Conservation (phyloP, 2,888 invertebrate species). For the Nomada ruficornis region DNA sequence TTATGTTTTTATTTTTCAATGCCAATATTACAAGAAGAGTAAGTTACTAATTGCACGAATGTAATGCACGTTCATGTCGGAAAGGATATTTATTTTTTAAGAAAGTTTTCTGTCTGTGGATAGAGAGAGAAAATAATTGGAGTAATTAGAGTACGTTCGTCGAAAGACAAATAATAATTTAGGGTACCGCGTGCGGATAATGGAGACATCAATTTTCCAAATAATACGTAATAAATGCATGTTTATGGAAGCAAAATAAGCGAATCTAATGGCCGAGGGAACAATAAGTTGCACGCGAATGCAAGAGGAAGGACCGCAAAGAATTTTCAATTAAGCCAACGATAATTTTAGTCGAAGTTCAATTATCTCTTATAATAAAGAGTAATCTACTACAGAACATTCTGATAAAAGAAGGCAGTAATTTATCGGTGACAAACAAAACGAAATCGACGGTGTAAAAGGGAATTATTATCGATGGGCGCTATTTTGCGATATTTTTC, state of each 20-base stretch:
- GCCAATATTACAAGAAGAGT: too few species aligned
- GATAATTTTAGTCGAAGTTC: not conserved
- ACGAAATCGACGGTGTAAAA: conserved; percentile 9
- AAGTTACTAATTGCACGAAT: not conserved
- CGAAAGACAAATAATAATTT: conserved; percentile 33
- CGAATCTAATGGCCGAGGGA: conserved; percentile 39
- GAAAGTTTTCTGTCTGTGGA: not conserved
- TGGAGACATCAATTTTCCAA: conserved; percentile 41
- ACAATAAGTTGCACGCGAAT: conserved; percentile 50
- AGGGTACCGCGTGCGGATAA: conserved; percentile 50
- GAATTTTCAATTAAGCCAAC: conserved; percentile 17
- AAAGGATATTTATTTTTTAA: not conserved
- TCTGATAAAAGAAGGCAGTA: not conserved
- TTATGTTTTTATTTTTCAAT: too few species aligned
- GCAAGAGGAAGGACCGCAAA: conserved; percentile 24
- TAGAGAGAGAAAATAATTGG: not conserved
- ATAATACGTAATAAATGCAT: conserved; percentile 38
- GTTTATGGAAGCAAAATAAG: conserved; percentile 34
- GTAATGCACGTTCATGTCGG: not conserved
- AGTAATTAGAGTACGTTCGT: conserved; percentile 12
- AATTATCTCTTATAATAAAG: not conserved
- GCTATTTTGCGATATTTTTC: conserved; percentile 14
- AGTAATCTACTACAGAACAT: not conserved
- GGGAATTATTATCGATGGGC: conserved; percentile 19
- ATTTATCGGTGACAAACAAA: conserved; percentile 8